Evolutionary conservation across 2,113 vertebrate species (phyloP), one percentile per base, ranked within the genome.

Genomic region (Lagopus leucura): DNA sequence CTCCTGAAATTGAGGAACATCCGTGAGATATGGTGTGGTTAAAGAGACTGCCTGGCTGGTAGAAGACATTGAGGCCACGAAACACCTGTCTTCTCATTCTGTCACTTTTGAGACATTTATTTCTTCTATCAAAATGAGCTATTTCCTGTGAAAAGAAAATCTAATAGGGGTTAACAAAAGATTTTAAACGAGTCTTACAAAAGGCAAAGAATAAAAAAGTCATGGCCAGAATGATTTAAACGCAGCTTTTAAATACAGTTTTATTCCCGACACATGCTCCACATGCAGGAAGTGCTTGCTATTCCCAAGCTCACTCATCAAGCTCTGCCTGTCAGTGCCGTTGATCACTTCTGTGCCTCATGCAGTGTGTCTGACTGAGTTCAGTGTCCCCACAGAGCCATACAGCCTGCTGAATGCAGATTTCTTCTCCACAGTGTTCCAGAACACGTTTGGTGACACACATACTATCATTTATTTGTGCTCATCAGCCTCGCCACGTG

Each of bases 401-500:
- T 86, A 13, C 76, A 83, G n/a, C n/a, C 84, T 69, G 60, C 87
- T 50, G 72, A 77, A 42, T 50, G 57, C 30, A 79, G 55, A 66
- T 91, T 84, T 52, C 61, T 71, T 72, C 80, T 94, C 43, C 32
- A 30, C 67, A 87, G 90, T 67, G 48, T 43, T 73, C 84, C 58
- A 78, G 65, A 42, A 13, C 48, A 45, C 34, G 61, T 69, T 85
- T 32, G 48, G 69, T 94, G 88, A 95, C 85, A 92, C 77, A 42
- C 42, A 27, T 1, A 4, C 38, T 57, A 7, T 48, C 52, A 5
- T 97, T 97, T 97, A 89, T 96, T 97, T 96, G 95, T 70, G 65
- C 89, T 95, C 94, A 84, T 95, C 96, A 94, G 84, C 73, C 85
- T 97, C 97, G 93, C 72, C 88, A 42, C 81, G 78, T 95, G 96